phyloP scores from a whole-genome alignment of 35 echinoderm and acorn worm species.

The Nesometra sesokonis region DNA sequence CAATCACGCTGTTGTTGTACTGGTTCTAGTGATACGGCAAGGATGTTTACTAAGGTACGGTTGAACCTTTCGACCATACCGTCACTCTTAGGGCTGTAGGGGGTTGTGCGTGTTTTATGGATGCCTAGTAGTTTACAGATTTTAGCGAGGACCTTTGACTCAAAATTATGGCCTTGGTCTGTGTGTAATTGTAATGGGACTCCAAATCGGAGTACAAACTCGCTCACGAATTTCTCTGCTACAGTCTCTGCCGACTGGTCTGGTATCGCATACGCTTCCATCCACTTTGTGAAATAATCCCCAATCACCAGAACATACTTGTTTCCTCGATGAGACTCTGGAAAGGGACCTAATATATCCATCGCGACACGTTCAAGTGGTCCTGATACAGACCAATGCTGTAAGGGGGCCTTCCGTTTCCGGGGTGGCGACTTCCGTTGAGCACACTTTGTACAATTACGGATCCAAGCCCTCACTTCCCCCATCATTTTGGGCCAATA shows the following conservation, averaged over 20 bases:
- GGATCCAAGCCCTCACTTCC: not conserved
- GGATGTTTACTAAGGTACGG: slow-evolving; percentile 32
- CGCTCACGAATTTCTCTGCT: slow-evolving; percentile 24
- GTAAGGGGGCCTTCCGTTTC: not conserved
- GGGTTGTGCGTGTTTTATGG: slow-evolving; percentile 55
- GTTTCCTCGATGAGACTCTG: slow-evolving; percentile 43
- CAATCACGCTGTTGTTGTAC: slow-evolving; percentile 36
- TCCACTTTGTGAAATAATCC: slow-evolving; percentile 63
- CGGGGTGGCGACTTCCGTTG: not conserved
- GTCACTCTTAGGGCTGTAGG: slow-evolving; percentile 33
- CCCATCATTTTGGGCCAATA: not conserved
- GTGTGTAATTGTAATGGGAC: slow-evolving; percentile 29
- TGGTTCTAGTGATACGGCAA: slow-evolving; percentile 24
- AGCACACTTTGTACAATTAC: not conserved
- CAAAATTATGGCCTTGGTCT: slow-evolving; percentile 70
- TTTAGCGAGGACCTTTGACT: slow-evolving; percentile 33
- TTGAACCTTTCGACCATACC: slow-evolving; percentile 63
- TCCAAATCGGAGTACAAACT: slow-evolving; percentile 47
- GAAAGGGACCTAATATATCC: slow-evolving; percentile 59
- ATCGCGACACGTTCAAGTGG: slow-evolving; percentile 69
- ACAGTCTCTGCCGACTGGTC: slow-evolving; percentile 43
- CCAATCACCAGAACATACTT: too few species aligned
- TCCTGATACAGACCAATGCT: not conserved
- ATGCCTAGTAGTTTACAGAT: slow-evolving; percentile 52
- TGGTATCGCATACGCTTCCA: slow-evolving; percentile 54